phyloP scores from a whole-genome alignment of 2,113 vertebrate species.

The Clarias gariepinus region DNA sequence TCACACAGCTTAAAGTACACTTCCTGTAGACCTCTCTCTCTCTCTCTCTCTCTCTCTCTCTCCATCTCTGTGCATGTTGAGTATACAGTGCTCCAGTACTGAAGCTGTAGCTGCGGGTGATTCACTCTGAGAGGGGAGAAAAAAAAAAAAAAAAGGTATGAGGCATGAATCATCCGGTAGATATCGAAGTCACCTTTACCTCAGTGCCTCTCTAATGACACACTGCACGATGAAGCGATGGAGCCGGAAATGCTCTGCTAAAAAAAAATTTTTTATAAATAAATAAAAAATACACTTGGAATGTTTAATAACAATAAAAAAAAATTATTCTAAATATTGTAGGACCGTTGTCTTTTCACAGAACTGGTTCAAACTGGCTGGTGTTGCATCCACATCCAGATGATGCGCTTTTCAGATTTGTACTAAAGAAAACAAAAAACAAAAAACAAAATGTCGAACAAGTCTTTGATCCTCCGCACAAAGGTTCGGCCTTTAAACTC shows the following conservation, averaged over 20 bases:
- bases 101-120: constrained; percentile 25
- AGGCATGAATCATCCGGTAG: constrained; percentile 44
- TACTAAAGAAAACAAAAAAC: neutral
- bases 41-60: neutral
- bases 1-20: neutral
- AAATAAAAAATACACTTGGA: too few relatives aligned
- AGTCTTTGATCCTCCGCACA: neutral
- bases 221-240: constrained; percentile 23
- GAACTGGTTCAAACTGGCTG: neutral
- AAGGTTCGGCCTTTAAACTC: neutral
- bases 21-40: neutral
- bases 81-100: constrained; percentile 19
- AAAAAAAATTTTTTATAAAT: too few relatives aligned
- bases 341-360: neutral
- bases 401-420: neutral
- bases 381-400: neutral
- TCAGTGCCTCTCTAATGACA: constrained; percentile 29
- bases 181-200: constrained; percentile 42
- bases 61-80: neutral
- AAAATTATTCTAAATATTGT: too few relatives aligned
- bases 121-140: constrained; percentile 26
- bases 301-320: too few relatives aligned
- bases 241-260: neutral
- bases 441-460: too few relatives aligned
- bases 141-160: constrained; percentile 56